Evolutionary conservation across 1,140 invertebrate species (phyloP).

Genomic region (Galendromus occidentalis): DNA sequence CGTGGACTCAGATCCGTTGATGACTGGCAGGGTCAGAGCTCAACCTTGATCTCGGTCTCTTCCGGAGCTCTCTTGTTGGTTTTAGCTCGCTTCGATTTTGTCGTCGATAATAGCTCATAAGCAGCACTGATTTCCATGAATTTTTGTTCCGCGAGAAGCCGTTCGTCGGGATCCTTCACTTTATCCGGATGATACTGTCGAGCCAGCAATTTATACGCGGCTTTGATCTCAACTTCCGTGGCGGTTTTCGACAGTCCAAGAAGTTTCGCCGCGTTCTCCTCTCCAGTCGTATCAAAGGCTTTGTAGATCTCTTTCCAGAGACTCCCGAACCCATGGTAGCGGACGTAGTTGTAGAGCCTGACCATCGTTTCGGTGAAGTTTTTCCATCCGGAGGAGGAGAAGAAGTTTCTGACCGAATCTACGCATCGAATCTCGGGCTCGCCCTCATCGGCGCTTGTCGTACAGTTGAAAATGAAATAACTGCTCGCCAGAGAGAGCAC

Average conservation of each 20-base stretch:
- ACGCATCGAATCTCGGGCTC: conserved; percentile 55
- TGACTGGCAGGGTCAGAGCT: too few species aligned
- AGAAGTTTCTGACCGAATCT: conserved; percentile 68
- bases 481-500: conserved; percentile 51
- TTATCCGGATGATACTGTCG: conserved; percentile 83
- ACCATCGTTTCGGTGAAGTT: conserved; percentile 49
- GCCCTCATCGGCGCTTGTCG: conserved; percentile 59
- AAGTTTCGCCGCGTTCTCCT: conserved; percentile 70
- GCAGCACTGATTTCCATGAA: conserved; percentile 86
- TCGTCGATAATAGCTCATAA: conserved; percentile 66
- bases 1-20: too few species aligned
- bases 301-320: conserved; percentile 69
- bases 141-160: conserved; percentile 46
- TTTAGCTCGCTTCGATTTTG: conserved; percentile 29
- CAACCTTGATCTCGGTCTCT: neutral
- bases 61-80: neutral
- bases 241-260: conserved; percentile 29
- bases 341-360: conserved; percentile 50
- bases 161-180: conserved; percentile 42
- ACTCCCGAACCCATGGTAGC: conserved; percentile 51
- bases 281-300: conserved; percentile 60
- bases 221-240: conserved; percentile 62
- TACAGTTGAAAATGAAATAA: conserved; percentile 72
- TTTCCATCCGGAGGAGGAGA: conserved; percentile 58
- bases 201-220: conserved; percentile 54